phyloP scores from a whole-genome alignment of 1,140 invertebrate genomes.

The Thaumetopoea pityocampa region DNA sequence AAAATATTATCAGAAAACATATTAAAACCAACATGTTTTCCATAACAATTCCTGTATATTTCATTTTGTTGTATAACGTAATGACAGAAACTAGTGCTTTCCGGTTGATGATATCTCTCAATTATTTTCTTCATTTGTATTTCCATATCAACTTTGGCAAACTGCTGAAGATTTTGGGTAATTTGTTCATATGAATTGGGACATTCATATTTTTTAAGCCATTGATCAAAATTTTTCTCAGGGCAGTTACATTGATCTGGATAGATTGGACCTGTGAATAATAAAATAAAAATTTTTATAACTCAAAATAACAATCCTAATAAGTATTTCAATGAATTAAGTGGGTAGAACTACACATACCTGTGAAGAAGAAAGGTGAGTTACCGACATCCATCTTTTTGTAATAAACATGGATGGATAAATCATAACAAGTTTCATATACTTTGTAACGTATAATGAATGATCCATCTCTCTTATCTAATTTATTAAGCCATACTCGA shows the following conservation, averaged over 20 bases:
- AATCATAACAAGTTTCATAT: slow-evolving; percentile 83
- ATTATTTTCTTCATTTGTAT: slow-evolving; percentile 79
- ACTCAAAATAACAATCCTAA: slow-evolving; percentile 14
- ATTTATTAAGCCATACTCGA: slow-evolving; percentile 83
- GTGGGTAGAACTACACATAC: slow-evolving; percentile 65
- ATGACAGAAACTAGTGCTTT: slow-evolving; percentile 91
- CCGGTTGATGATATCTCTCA: slow-evolving; percentile 81
- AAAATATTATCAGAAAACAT: slow-evolving; percentile 96
- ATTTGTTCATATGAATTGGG: slow-evolving; percentile 83
- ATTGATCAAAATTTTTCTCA: slow-evolving; percentile 77
- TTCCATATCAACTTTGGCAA: slow-evolving; percentile 85
- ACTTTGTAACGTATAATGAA: slow-evolving; percentile 91
- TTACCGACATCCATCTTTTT: slow-evolving; percentile 80
- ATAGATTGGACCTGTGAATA: slow-evolving; percentile 80
- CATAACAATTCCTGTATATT: slow-evolving; percentile 93
- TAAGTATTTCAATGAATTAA: slow-evolving; percentile 15
- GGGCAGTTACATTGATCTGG: slow-evolving; percentile 93
- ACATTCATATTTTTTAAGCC: slow-evolving; percentile 85
- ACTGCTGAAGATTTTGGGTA: slow-evolving; percentile 82
- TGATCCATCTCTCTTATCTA: slow-evolving; percentile 90
- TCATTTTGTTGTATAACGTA: slow-evolving; percentile 92
- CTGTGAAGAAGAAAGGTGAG: slow-evolving; percentile 81
- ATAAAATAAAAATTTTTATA: slow-evolving; percentile 21
- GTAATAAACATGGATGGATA: slow-evolving; percentile 84
- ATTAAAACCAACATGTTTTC: slow-evolving; percentile 96